Evolutionary conservation across 2,797 vertebrate genomes (phyloP).

Genomic region (Darevskia nairensis): DNA sequence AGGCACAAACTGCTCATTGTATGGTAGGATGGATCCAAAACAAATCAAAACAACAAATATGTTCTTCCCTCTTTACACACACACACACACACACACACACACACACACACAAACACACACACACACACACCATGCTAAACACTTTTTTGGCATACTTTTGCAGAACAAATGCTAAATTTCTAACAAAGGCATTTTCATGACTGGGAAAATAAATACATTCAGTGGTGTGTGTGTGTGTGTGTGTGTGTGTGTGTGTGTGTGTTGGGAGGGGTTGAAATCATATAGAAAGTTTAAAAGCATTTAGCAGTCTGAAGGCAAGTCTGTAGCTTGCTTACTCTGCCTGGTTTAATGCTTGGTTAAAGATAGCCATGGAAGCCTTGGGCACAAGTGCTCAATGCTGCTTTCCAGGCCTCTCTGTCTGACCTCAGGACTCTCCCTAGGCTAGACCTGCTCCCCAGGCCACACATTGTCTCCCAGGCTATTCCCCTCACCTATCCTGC

Average conservation of each 20-base stretch:
- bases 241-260: neutral
- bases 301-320: neutral
- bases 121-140: too few relatives aligned
- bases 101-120: too few relatives aligned
- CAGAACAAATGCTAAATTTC: constrained; percentile 46
- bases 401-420: too few relatives aligned
- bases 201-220: constrained; percentile 40
- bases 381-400: too few relatives aligned
- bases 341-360: neutral
- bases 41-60: constrained; percentile 17
- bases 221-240: neutral
- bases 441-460: too few relatives aligned
- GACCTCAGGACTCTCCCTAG: too few relatives aligned
- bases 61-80: constrained; percentile 31
- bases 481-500: too few relatives aligned
- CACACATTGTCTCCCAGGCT: too few relatives aligned
- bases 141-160: constrained; percentile 12
- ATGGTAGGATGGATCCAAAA: neutral
- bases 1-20: constrained; percentile 61
- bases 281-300: neutral
- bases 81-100: too few relatives aligned
- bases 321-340: neutral
- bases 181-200: constrained; percentile 36
- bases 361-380: neutral
- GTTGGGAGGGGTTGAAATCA: neutral